Evolutionary conservation across 2,888 invertebrate genomes (phyloP).

Genomic region (Drosophila picticornis): DNA sequence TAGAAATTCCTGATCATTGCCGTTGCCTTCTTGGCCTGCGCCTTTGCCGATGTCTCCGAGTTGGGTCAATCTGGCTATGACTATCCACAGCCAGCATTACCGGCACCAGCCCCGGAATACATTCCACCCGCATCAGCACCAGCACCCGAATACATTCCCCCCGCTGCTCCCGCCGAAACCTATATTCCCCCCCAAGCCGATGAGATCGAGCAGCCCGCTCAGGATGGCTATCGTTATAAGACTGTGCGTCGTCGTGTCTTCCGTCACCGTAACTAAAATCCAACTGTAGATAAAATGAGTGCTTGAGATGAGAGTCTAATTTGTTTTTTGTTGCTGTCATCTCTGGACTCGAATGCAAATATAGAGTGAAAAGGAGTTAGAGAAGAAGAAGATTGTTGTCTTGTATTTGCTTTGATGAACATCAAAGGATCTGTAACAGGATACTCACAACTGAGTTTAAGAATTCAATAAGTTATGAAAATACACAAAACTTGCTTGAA

Average conservation of each 20-base stretch:
- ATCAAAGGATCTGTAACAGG: constrained; percentile 64
- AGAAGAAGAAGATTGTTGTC: constrained; percentile 30
- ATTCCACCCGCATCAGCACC: constrained; percentile 60
- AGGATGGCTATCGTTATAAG: constrained; percentile 69
- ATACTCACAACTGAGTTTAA: constrained; percentile 17
- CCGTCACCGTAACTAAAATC: constrained; percentile 64
- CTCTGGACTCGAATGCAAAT: constrained; percentile 40
- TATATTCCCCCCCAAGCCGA: constrained; percentile 58
- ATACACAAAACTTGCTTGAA: not conserved
- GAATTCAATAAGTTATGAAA: not conserved
- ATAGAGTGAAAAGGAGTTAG: constrained; percentile 30
- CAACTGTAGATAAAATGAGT: not conserved
- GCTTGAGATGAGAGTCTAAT: constrained; percentile 38
- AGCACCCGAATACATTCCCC: constrained; percentile 53
- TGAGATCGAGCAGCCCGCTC: constrained; percentile 68
- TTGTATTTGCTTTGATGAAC: constrained; percentile 59
- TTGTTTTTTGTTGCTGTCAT: constrained; percentile 64
- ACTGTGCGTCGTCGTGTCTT: constrained; percentile 72
- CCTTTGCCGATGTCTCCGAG: constrained; percentile 71
- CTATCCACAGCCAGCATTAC: constrained; percentile 58
- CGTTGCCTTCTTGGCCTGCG: constrained; percentile 76
- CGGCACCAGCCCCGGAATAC: constrained; percentile 64
- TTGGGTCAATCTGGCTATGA: constrained; percentile 66
- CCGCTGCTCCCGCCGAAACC: constrained; percentile 49
- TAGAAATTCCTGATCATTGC: constrained; percentile 77